Evolutionary conservation across 2,113 vertebrate genomes (phyloP).

Genomic region (Hemichromis elongatus): DNA sequence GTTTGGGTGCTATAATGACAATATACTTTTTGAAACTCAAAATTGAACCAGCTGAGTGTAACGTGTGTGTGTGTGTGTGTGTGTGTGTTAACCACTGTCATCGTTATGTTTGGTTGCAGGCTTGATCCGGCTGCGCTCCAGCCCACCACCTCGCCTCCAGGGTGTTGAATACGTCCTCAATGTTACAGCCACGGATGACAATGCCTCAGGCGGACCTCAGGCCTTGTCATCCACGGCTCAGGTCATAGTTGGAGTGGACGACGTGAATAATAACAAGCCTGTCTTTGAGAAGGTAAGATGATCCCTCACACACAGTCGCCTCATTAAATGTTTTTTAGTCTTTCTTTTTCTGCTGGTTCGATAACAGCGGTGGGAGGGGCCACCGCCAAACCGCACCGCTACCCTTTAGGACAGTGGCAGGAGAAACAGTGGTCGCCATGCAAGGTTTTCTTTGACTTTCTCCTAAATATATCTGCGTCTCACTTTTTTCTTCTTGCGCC

Average conservation of each 20-base stretch:
- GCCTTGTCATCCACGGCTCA: conserved; percentile 77
- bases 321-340: neutral
- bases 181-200: conserved; percentile 83
- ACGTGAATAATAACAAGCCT: conserved; percentile 89
- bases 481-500: neutral
- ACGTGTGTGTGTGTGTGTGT: neutral
- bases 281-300: conserved; percentile 82
- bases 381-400: neutral
- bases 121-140: conserved; percentile 82
- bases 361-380: neutral
- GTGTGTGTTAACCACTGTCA: neutral
- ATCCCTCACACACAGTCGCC: neutral
- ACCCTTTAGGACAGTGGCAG: neutral
- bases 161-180: conserved; percentile 83
- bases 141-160: conserved; percentile 78
- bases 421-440: neutral
- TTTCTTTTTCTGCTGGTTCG: neutral
- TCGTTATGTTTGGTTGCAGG: conserved; percentile 65
- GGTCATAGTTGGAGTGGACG: conserved; percentile 82
- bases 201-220: conserved; percentile 78
- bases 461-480: neutral
- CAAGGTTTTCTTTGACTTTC: neutral
- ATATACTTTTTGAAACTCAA: neutral
- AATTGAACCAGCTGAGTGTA: neutral
- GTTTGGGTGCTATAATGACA: neutral